Base-by-base conservation (phyloP, 2,113 vertebrate species). In the Thamnophis sirtalis region DNA sequence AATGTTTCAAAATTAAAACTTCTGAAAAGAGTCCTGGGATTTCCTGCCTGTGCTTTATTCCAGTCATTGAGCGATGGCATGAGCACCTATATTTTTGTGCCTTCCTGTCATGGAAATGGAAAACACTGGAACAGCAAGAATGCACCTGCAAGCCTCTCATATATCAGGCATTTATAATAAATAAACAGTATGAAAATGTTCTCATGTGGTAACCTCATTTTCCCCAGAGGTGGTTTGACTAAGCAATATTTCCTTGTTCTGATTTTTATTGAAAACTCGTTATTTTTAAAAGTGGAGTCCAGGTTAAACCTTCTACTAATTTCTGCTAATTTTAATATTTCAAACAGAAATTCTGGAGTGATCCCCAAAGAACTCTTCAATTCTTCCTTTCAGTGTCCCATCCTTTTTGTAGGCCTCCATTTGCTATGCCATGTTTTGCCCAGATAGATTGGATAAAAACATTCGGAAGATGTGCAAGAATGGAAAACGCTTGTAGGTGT, bases 61-160 rank as follows among this genome's bases (percentile, higher is more conserved):
- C 80, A 88, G 60, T 48, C 48, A 43, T 86, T 93, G 87, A 86
- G 26, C 10, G 88, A 26, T 89, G 92, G 90, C 91, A 33, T 86
- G 89, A 53, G 87, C 54, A 17, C 91, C 85, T 86, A 89, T 93
- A 26, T 4, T 43, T 54, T 33, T 84, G 33, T 84, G 5, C 5
- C 92, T 49, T 28, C 87, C 86, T 89, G 49, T 28, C 19, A 13
- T 60, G 43, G 15, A 56, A 49, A 53, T 50, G 24, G 73, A 93
- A 91, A 91, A 89, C 63, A 86, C 50, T 93, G 93, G 93, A 58
- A 85, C 28, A 90, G 73, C 90, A 94, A 91, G 53, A 91, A 91
- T 22, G 60, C 91, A 94, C 84, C 93, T 94, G 93, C 89, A 89
- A 48, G 54, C 53, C 55, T 90, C 86, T 91, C 38, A 10, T 87